Evolutionary conservation across 2,113 vertebrate genomes (phyloP), one percentile per base, ranked within the genome.

Genomic region (Eulemur rufifrons): DNA sequence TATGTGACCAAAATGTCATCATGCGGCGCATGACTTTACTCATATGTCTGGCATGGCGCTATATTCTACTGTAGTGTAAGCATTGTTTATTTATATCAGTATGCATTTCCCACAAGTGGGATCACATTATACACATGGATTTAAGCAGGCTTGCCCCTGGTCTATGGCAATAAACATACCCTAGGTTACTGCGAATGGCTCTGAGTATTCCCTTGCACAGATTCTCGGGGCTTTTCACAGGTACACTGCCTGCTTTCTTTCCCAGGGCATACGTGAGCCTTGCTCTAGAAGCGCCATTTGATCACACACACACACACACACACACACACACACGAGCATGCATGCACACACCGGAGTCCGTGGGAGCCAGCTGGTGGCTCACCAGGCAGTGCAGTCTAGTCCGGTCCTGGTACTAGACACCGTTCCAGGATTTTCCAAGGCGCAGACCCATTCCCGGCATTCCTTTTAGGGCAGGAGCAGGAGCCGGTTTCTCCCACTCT

Each of bases 401-500:
- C 13, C 32, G 12, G 5, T 52, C 68, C 73, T 42, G 81, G 8
- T 37, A 59, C 59, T 14, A 20, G 45, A 42, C 14, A 2, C n/a
- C 45, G 45, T 56, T 50, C 73, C 68, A 74, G 45, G 83, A 52
- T 34, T 81, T 82, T 52, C 63, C 83, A 80, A 25, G 3, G 20
- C 73, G 45, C 15, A 4, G 50, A 83, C 13, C 9, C 54, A 25
- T 59, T 74, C 68, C 90, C 11, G 1, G 68, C 42, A 10, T 78
- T 82, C 45, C 34, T 71, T 77, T 56, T 12, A 20, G 11, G 47
- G 42, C 39, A 3, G 66, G 50, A 52, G 83, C 87, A 15, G 6
- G 32, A 45, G 32, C 84, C 34, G 1, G 59, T 52, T 91, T 93
- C 66, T 86, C 85, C 68, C 74, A 59, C 94, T 86, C 98, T 97